Evolutionary conservation across 2,113 vertebrate species (phyloP).

Genomic region (Rhinoderma darwinii): DNA sequence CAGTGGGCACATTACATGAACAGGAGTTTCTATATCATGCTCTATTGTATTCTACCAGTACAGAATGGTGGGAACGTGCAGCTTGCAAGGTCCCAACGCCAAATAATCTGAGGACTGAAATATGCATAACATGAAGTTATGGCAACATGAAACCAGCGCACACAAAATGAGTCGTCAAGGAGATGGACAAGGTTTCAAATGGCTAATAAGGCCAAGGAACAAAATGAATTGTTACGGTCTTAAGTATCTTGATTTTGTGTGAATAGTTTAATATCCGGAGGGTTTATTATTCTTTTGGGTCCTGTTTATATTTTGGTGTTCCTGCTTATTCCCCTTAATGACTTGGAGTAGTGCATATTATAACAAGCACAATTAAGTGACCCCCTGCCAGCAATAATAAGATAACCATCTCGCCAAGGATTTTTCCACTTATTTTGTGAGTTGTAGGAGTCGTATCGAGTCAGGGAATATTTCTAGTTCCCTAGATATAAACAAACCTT

Average conservation of each 20-base stretch:
- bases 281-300: constrained; percentile 55
- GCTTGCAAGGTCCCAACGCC: constrained; percentile 38
- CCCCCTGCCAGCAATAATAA: constrained; percentile 54
- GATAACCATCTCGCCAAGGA: constrained; percentile 51
- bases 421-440: constrained; percentile 42
- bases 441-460: neutral
- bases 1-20: neutral
- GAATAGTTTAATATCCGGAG: constrained; percentile 55
- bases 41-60: constrained; percentile 31
- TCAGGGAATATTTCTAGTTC: constrained; percentile 15
- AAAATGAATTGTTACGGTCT: constrained; percentile 49
- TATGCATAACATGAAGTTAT: constrained; percentile 43
- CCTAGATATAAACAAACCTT: constrained; percentile 1
- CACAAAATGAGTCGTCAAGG: constrained; percentile 24
- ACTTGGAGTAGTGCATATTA: constrained; percentile 29
- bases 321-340: constrained; percentile 44
- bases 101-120: constrained; percentile 59
- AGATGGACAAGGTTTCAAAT: neutral
- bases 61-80: constrained; percentile 49
- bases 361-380: constrained; percentile 54
- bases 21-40: neutral
- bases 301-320: constrained; percentile 59
- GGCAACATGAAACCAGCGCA: constrained; percentile 37
- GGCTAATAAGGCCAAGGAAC: constrained; percentile 14
- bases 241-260: constrained; percentile 43